A percentile compares a stretch with the other conserved stretches of the same genome.
Evolutionary conservation across 2,113 vertebrate species (phyloP).

Genomic region (Steatornis caripensis): DNA sequence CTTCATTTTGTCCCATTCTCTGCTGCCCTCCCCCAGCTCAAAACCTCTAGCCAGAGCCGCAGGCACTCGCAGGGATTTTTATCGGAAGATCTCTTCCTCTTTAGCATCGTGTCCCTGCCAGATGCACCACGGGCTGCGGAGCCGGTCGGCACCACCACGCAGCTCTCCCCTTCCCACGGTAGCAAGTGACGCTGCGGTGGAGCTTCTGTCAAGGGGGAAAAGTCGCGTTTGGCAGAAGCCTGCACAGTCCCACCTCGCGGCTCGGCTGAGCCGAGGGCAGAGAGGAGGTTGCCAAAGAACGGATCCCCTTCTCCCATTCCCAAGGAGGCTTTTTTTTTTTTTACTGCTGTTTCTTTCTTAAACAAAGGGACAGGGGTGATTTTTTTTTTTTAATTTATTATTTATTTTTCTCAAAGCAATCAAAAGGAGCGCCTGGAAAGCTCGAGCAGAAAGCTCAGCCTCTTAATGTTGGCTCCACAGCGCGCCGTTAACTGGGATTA

Average conservation of each 20-base stretch:
- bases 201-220: not conserved
- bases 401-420: not conserved
- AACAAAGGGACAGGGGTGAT: not conserved
- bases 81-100: not conserved
- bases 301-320: not conserved
- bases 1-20: not conserved
- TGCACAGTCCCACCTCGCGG: not conserved
- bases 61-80: slow-evolving; percentile 16
- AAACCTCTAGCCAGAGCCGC: not conserved
- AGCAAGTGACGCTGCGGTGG: not conserved
- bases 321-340: not conserved
- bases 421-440: not conserved
- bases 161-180: slow-evolving; percentile 2
- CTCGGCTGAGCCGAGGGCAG: not conserved
- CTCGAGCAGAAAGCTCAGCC: not conserved
- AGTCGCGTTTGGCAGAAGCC: not conserved
- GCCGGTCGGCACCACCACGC: not conserved
- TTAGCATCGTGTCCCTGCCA: slow-evolving; percentile 13
- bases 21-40: not conserved
- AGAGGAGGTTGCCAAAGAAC: not conserved
- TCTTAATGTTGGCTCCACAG: not conserved
- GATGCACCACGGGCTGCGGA: not conserved
- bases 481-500: not conserved
- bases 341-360: not conserved
- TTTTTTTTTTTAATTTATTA: not conserved